Base-by-base conservation (phyloP, 2,797 vertebrate species). In the Neosilurus hyrtlii region DNA sequence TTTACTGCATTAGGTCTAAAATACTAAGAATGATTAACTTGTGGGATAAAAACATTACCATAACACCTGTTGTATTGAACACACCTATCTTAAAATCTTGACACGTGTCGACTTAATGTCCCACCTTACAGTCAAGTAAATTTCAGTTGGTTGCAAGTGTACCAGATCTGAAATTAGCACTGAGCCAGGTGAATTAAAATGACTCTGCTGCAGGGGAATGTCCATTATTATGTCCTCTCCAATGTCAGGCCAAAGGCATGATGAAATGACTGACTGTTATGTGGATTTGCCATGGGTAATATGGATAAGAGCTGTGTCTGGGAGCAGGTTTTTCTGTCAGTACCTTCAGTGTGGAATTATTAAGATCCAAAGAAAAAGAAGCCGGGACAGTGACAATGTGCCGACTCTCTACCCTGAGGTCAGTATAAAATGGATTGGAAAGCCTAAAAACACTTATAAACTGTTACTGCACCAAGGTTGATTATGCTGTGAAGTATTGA, bases 261-360 rank as follows among this genome's bases (percentile, higher is more conserved):
- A 12, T 57, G 26, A 57, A 57, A 75, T 59, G 30, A 35, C 3
- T 62, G 12, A 24, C 74, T 16, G 22, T 49, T 77, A 77, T 75
- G 52, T 22, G 26, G 30, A 57, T 43, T 43, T n/a, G 30, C 56
- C 20, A 61, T 76, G 37, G 35, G 56, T 77, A 10, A 62, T 62
- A 62, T 24, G 57, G 22, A 49, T 62, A 30, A n/a, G 30, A 61
- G 9, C 56, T 61, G 12, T 59, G 6, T 37, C 56, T 76, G 54
- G 54, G n/a, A 49, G 30, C 35, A 43, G 14, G 22, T 49, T 77
- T n/a, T 57, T 77, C 57, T 14, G 51, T 59, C 74, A 62, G 11
- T 77, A 77, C 9, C 22, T 77, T 14, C 35, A 62, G 57, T 77
- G 22, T 62, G 74, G 14, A 77, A 62, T 77, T 22, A 62, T 77